A percentile compares a stretch with the other conserved stretches of the same genome.
Conservation (phyloP, 2,888 invertebrate genomes). For the Diaprepes abbreviatus region DNA sequence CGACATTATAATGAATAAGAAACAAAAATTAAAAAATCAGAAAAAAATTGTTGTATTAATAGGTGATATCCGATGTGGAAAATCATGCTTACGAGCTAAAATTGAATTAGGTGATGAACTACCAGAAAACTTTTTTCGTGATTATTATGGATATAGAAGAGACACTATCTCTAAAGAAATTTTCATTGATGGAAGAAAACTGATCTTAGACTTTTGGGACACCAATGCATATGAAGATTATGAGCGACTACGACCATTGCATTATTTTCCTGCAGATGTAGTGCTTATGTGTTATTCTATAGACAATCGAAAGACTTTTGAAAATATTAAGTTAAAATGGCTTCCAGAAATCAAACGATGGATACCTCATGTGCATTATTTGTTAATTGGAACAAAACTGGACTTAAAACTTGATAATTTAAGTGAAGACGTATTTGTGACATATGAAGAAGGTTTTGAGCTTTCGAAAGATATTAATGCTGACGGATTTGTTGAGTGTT, state of each 20-base stretch:
- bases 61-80: conserved; percentile 76
- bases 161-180: conserved; percentile 64
- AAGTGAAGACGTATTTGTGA: conserved; percentile 65
- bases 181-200: conserved; percentile 68
- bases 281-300: conserved; percentile 49
- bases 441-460: conserved; percentile 69
- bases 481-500: conserved; percentile 73
- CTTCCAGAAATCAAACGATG: conserved; percentile 74
- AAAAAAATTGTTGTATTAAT: conserved; percentile 66
- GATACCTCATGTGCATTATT: conserved; percentile 74
- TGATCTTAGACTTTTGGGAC: conserved; percentile 69
- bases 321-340: conserved; percentile 76
- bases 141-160: conserved; percentile 70
- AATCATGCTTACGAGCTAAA: conserved; percentile 74
- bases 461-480: conserved; percentile 74
- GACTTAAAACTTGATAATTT: conserved; percentile 65
- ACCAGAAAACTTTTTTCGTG: conserved; percentile 70
- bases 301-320: conserved; percentile 65
- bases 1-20: too few species aligned
- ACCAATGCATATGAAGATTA: conserved; percentile 73
- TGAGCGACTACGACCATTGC: conserved; percentile 71
- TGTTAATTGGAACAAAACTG: conserved; percentile 75
- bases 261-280: conserved; percentile 60
- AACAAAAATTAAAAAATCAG: too few species aligned
- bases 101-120: conserved; percentile 68